These are phyloP conservation scores for Karalla daura DNA, from an alignment of 2,797 vertebrate species.

Conservation along the genomic window DNA sequence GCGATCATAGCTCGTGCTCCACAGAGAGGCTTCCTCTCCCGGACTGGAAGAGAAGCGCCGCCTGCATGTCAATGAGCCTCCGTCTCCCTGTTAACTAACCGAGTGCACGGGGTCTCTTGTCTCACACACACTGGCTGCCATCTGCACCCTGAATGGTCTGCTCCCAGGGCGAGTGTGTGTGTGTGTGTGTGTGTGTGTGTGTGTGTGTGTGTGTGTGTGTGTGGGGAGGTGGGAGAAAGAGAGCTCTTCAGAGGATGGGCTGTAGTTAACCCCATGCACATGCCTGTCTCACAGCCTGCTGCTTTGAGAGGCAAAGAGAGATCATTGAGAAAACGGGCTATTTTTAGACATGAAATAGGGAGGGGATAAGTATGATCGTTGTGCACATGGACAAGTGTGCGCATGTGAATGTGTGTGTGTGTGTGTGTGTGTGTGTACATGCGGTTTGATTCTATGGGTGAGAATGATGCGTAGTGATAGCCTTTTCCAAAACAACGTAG, in stretches of 20 bases:
- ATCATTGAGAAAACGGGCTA: slow-evolving; percentile 80
- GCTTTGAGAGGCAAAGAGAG: slow-evolving; percentile 71
- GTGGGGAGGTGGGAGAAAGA: slow-evolving; percentile 21
- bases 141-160: slow-evolving; percentile 81
- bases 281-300: slow-evolving; percentile 67
- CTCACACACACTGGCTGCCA: slow-evolving; percentile 77
- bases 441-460: slow-evolving; percentile 65
- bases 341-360: slow-evolving; percentile 77
- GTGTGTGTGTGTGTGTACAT: slow-evolving; percentile 17
- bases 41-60: slow-evolving; percentile 61
- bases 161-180: slow-evolving; percentile 34
- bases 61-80: slow-evolving; percentile 80
- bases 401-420: slow-evolving; percentile 26
- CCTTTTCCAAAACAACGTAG: slow-evolving; percentile 69
- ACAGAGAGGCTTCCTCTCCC: slow-evolving; percentile 51
- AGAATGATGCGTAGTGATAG: slow-evolving; percentile 71
- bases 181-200: slow-evolving; percentile 11
- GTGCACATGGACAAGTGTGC: slow-evolving; percentile 12
- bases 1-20: slow-evolving; percentile 54
- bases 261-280: slow-evolving; percentile 72
- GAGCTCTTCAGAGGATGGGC: slow-evolving; percentile 63
- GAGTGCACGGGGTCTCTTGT: slow-evolving; percentile 72
- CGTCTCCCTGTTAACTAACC: slow-evolving; percentile 66
- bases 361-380: slow-evolving; percentile 59
- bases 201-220: slow-evolving; percentile 11